These are phyloP conservation scores for Amaurobius ferox DNA, from an alignment of 2,888 invertebrate species.

Conservation along the genomic window DNA sequence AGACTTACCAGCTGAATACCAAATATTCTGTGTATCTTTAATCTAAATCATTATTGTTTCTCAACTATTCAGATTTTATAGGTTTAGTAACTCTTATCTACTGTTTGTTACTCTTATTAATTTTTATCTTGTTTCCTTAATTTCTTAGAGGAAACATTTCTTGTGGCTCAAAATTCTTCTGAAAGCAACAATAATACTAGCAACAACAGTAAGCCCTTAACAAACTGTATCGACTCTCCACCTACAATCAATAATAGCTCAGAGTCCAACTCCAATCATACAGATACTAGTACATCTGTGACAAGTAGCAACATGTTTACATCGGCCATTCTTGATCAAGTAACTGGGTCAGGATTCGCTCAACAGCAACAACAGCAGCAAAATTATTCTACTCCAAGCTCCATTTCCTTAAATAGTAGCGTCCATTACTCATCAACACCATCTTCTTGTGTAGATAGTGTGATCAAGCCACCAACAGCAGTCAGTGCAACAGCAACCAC, in stretches of 20 bases:
- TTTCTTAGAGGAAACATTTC: constrained; percentile 4
- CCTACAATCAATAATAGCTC: constrained; percentile 41
- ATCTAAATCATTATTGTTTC: too few relatives aligned
- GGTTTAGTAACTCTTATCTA: too few relatives aligned
- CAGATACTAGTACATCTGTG: constrained; percentile 22
- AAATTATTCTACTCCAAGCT: constrained; percentile 50
- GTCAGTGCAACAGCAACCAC: constrained; percentile 26
- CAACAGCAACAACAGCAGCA: constrained; percentile 45
- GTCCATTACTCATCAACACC: constrained; percentile 49
- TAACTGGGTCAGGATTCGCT: constrained; percentile 48
- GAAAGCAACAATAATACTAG: constrained; percentile 72
- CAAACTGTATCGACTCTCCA: constrained; percentile 63
- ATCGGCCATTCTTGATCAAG: constrained; percentile 68
- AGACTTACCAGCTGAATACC: too few relatives aligned
- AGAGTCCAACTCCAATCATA: constrained; percentile 73
- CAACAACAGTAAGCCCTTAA: constrained; percentile 60
- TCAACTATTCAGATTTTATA: too few relatives aligned
- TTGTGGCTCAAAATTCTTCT: constrained; percentile 38
- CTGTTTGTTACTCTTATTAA: too few relatives aligned
- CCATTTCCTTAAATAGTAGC: constrained; percentile 60
- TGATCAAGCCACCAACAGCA: constrained; percentile 56
- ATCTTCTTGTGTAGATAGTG: constrained; percentile 65
- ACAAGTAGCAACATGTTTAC: constrained; percentile 56
- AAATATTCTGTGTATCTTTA: too few relatives aligned
- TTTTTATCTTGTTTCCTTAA: background rate